phyloP scores from a whole-genome alignment of 2,888 invertebrate genomes.

The Euphydryas editha region DNA sequence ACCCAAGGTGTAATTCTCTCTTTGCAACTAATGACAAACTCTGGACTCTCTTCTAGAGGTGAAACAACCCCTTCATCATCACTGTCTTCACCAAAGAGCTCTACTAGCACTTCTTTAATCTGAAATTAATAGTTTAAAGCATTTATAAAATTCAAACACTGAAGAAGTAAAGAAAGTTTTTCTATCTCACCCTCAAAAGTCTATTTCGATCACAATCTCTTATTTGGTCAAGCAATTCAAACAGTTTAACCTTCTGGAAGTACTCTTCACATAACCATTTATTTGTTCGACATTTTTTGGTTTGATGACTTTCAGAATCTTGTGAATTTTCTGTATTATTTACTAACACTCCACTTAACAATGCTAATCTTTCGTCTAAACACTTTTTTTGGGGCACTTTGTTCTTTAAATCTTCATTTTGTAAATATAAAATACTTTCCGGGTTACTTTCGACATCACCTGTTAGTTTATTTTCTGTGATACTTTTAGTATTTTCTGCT shows the following conservation, averaged over 20 bases:
- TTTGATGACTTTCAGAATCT: constrained; percentile 42
- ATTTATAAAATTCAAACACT: not conserved
- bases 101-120: constrained; percentile 71
- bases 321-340: constrained; percentile 47
- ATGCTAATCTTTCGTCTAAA: constrained; percentile 66
- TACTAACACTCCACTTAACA: constrained; percentile 60
- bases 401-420: constrained; percentile 47
- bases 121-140: constrained; percentile 50
- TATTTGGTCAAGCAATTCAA: constrained; percentile 70
- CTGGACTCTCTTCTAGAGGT: constrained; percentile 78
- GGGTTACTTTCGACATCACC: not conserved
- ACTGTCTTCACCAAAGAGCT: constrained; percentile 79
- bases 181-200: constrained; percentile 59
- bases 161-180: not conserved
- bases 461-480: constrained; percentile 40
- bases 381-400: constrained; percentile 64
- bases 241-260: constrained; percentile 66
- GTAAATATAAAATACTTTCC: constrained; percentile 21
- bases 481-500: constrained; percentile 47
- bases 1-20: constrained; percentile 85
- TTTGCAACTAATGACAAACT: constrained; percentile 80
- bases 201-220: constrained; percentile 68
- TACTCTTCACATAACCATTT: constrained; percentile 80
- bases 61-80: constrained; percentile 81
- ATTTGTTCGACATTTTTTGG: constrained; percentile 53